These are phyloP conservation scores for Sesamia inferens DNA, from an alignment of 2,888 invertebrate genomes.

Conservation along the genomic window DNA sequence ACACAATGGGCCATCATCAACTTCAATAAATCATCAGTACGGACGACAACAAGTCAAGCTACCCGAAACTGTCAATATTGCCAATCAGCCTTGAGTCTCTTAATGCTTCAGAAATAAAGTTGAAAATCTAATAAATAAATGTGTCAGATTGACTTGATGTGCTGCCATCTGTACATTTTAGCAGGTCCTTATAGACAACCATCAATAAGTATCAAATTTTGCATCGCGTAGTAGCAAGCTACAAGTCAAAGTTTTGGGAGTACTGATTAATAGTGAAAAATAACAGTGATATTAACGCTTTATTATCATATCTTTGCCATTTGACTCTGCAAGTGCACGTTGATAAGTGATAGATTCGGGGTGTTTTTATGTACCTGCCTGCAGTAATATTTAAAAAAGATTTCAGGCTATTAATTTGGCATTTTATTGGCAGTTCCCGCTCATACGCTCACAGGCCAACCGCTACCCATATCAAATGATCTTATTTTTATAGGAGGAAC, in stretches of 20 bases:
- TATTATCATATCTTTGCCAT: constrained; percentile 41
- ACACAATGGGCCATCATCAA: constrained; percentile 51
- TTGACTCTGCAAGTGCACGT: constrained; percentile 23
- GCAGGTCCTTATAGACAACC: constrained; percentile 11
- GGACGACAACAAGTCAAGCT: too few relatives aligned
- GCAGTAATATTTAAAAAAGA: not conserved
- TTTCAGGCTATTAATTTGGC: not conserved
- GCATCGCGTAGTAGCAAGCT: constrained; percentile 7
- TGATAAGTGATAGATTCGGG: constrained; percentile 20
- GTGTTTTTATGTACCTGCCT: not conserved
- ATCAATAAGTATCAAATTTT: constrained; percentile 1
- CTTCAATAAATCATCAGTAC: not conserved
- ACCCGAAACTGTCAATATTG: too few relatives aligned
- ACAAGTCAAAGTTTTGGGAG: constrained; percentile 31
- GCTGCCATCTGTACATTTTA: not conserved
- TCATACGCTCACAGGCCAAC: not conserved
- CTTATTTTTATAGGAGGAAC: not conserved
- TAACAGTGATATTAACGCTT: constrained; percentile 21
- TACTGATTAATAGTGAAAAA: constrained; percentile 45
- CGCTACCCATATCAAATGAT: not conserved
- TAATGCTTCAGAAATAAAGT: too few relatives aligned
- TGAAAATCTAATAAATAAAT: too few relatives aligned
- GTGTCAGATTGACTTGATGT: too few relatives aligned
- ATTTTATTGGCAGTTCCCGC: not conserved
- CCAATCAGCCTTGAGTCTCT: too few relatives aligned